phyloP scores from a whole-genome alignment of 2,888 invertebrate species.

The Epiblema foenella region DNA sequence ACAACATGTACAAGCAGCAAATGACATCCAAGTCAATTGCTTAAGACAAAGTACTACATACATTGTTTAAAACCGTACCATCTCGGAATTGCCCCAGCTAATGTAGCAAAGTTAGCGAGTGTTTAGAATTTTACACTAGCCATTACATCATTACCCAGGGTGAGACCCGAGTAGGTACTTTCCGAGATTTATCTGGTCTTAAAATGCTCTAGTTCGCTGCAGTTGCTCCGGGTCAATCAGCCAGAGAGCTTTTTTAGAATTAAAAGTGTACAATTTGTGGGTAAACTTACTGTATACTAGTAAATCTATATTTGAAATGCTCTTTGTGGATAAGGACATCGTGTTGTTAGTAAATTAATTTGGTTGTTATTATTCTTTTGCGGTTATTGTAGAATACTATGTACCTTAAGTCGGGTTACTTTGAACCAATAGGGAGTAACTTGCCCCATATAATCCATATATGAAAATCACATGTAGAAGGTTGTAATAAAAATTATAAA shows the following conservation, averaged over 20 bases:
- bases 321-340: slow-evolving; percentile 57
- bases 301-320: slow-evolving; percentile 66
- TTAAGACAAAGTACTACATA: slow-evolving; percentile 10
- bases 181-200: slow-evolving; percentile 43
- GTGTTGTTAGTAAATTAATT: slow-evolving; percentile 55
- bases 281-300: slow-evolving; percentile 54
- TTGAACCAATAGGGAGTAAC: too few relatives aligned
- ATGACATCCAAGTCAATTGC: too few relatives aligned
- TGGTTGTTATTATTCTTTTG: background rate
- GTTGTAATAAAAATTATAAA: too few relatives aligned
- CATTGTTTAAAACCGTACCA: slow-evolving; percentile 26
- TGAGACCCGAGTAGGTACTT: slow-evolving; percentile 34
- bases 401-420: too few relatives aligned
- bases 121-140: slow-evolving; percentile 42
- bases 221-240: slow-evolving; percentile 60
- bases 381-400: background rate
- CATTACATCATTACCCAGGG: slow-evolving; percentile 44
- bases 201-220: slow-evolving; percentile 39
- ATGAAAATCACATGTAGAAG: too few relatives aligned
- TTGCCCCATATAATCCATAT: too few relatives aligned
- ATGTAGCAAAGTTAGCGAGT: slow-evolving; percentile 35
- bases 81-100: slow-evolving; percentile 41
- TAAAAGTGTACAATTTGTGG: slow-evolving; percentile 68
- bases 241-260: slow-evolving; percentile 72
- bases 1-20: background rate